phyloP scores from a whole-genome alignment of 1,140 invertebrate species.

The Samia ricini region DNA sequence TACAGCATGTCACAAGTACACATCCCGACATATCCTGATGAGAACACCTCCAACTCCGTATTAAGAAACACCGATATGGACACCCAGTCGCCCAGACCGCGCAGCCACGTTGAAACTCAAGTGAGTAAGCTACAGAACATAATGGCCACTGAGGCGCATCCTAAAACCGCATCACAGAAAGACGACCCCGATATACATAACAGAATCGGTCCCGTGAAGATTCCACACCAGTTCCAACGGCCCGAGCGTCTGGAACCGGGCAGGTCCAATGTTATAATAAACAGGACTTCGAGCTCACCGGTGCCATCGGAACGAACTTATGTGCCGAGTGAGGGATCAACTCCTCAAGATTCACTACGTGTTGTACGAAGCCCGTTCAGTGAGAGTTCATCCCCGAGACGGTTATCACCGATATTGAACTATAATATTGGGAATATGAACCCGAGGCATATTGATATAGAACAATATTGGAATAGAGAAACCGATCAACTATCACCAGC shows the following conservation, averaged over 20 bases:
- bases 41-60: slow-evolving; percentile 35
- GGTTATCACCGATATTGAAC: slow-evolving; percentile 72
- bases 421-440: slow-evolving; percentile 77
- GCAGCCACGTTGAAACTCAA: slow-evolving; percentile 72
- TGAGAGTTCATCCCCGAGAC: slow-evolving; percentile 60
- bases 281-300: slow-evolving; percentile 50
- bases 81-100: slow-evolving; percentile 48
- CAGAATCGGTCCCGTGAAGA: slow-evolving; percentile 57
- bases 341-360: slow-evolving; percentile 59
- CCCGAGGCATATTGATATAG: slow-evolving; percentile 73
- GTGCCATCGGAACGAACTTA: slow-evolving; percentile 31
- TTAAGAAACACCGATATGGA: slow-evolving; percentile 41
- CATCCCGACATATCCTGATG: slow-evolving; percentile 37
- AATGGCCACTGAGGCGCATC: slow-evolving; percentile 49
- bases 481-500: slow-evolving; percentile 53
- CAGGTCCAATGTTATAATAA: slow-evolving; percentile 43
- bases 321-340: slow-evolving; percentile 47
- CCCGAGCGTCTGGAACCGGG: slow-evolving; percentile 44
- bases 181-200: slow-evolving; percentile 52
- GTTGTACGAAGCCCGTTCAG: slow-evolving; percentile 67
- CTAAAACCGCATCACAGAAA: slow-evolving; percentile 43
- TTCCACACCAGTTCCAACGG: slow-evolving; percentile 62
- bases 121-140: slow-evolving; percentile 68
- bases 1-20: slow-evolving; percentile 35
- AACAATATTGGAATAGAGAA: slow-evolving; percentile 67